Evolutionary conservation across 1,140 invertebrate species (phyloP), one percentile per base, ranked within the genome.

Genomic region (Drosophila persimilis): DNA sequence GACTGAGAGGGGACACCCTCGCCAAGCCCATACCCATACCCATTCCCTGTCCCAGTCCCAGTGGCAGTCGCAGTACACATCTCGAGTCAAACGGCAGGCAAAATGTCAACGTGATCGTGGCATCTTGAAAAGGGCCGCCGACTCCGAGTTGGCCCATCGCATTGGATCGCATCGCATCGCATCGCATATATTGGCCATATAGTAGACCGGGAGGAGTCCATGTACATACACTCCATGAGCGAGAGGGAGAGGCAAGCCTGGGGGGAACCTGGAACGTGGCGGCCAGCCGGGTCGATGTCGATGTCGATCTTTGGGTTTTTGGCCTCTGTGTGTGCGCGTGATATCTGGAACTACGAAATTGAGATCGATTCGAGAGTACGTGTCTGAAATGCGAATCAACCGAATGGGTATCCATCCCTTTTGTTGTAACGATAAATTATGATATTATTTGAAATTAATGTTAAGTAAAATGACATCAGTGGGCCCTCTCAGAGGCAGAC

Each of bases 271-370:
- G 73, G 77, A 78, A 81, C 73, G 81, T 88, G 81, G 73, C 83
- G 50, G 56, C 46, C 43, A 13, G 24, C 24, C 41, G 53, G 58
- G 51, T 59, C 44, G 44, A 29, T 9, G 51, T 59, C 44, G 44
- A 29, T 9, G 3, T 46, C n/a, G 39, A n/a, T 48, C 31, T 57
- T 45, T 35, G 17, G 31, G 7, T 31, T 31, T 31, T 8, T 2
- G 51, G 43, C 46, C 55, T 58, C 29, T 47, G 46, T 63, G 47
- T 65, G 67, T 66, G 77, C 77, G 81, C 81, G 81, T 86, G 83
- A 86, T 86, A 86, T 86, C 83, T 86, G 83, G 83, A 86, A 86
- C 83, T 86, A 86, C 83, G 83, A 86, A 86, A 86, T 86, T 86
- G 83, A 86, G 83, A 86, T 86, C 83, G 83, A 86, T 86, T 86